These are phyloP conservation scores for Epizoanthus fatuus DNA, from an alignment of 92 coral and sea anemone species.

Conservation along the genomic window DNA sequence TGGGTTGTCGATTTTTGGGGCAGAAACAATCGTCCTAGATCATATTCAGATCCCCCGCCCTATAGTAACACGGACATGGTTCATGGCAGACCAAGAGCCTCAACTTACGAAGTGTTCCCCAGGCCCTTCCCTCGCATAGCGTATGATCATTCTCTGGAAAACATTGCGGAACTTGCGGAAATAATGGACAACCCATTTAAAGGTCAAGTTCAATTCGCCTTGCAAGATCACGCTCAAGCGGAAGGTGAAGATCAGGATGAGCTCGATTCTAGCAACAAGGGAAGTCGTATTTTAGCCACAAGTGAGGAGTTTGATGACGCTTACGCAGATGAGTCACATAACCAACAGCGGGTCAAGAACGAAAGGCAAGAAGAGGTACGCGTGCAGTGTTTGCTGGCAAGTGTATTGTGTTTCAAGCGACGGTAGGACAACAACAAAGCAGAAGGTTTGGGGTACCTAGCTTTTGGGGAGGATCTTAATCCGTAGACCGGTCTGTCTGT, in stretches of 20 bases:
- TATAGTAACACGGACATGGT: background rate
- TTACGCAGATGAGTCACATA: background rate
- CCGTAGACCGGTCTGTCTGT: too few species aligned
- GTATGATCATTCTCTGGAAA: conserved; percentile 25
- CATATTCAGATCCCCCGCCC: conserved; percentile 12
- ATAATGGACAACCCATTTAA: background rate
- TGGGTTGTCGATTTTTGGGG: conserved; percentile 35
- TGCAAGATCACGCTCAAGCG: too few species aligned
- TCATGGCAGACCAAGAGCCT: conserved; percentile 13
- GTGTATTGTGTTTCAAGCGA: too few species aligned
- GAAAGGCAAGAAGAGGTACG: conserved; percentile 2
- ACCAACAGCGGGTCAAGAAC: background rate
- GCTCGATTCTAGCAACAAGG: too few species aligned
- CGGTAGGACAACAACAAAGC: too few species aligned
- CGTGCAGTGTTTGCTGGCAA: too few species aligned
- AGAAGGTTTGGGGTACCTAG: too few species aligned
- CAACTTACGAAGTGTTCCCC: conserved; percentile 10
- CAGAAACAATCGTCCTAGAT: conserved; percentile 3
- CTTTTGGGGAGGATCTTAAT: too few species aligned
- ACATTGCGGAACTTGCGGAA: conserved; percentile 23
- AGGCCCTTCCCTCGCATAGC: background rate
- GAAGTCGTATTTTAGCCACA: background rate
- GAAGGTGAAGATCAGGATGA: background rate
- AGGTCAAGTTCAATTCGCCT: background rate
- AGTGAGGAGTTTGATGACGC: background rate